These are phyloP conservation scores for Coelinius sp. DNA, from an alignment of 2,888 invertebrate species.

Conservation along the genomic window DNA sequence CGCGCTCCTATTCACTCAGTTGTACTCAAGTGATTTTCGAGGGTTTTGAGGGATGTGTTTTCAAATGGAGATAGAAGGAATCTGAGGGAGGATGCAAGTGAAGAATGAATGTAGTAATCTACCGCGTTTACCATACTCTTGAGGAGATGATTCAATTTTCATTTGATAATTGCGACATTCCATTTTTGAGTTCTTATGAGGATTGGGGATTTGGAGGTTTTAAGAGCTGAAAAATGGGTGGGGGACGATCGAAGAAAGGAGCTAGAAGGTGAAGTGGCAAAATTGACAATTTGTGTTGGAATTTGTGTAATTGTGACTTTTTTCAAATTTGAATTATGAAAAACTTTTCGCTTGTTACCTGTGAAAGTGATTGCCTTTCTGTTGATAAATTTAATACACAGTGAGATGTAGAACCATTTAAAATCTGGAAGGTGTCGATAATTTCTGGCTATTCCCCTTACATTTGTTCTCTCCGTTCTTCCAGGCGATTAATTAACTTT, in stretches of 20 bases:
- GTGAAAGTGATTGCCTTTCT: slow-evolving; percentile 1
- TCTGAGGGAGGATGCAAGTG: background rate
- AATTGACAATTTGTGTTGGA: too few species aligned
- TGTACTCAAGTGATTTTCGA: background rate
- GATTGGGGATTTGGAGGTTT: too few species aligned
- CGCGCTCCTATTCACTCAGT: background rate
- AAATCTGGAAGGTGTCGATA: slow-evolving; percentile 21
- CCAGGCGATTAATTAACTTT: background rate
- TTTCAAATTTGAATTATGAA: background rate
- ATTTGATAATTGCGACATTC: background rate
- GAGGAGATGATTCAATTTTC: background rate
- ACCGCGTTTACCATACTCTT: background rate
- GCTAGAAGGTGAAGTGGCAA: too few species aligned
- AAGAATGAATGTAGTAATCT: background rate
- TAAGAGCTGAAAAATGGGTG: too few species aligned
- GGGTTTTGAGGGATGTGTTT: background rate
- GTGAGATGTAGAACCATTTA: background rate
- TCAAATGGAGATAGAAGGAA: background rate
- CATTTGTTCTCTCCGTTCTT: background rate
- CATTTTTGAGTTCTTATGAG: background rate
- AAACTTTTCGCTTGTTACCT: background rate
- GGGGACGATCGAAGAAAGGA: too few species aligned
- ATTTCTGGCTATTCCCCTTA: slow-evolving; percentile 8
- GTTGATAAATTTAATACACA: background rate
- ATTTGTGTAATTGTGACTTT: too few species aligned